Base-by-base conservation (phyloP, 2,888 invertebrate genomes). In the Lepeophtheirus nordmannii region DNA sequence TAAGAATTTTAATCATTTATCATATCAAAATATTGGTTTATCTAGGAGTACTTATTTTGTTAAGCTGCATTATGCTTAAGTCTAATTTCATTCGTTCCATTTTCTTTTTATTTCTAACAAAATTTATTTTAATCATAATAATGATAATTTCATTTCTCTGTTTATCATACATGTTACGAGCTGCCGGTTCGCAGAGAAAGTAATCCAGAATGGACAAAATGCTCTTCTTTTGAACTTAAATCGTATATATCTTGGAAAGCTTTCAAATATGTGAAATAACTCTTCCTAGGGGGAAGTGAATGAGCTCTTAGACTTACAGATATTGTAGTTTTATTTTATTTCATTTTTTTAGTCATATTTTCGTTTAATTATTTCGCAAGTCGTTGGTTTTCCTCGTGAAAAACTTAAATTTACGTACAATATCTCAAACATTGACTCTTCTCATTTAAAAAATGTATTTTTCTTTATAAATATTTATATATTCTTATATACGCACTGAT, bases 1-100 rank as follows among this genome's bases (percentile, higher is more conserved):
- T 85, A 75, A 74, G 74, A 58, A 58, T 17, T 14, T 14, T 7
- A 23, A 20, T 58, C n/a, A 56, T 58, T 53, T 20, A 58, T 12
- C 10, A n/a, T n/a, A n/a, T n/a, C 9, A 38, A 40, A 53, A 1
- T n/a, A 62, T 20, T 56, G 14, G 37, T 56, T 12, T 17, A 53
- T n/a, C 5, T 5, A n/a, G 17, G 17, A 53, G 3, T 3, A 17
- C 53, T 17, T 53, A 3, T 53, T 53, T 17, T n/a, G 1, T 5
- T 53, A n/a, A 3, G 8, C 1, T 53, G 53, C 53, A 53, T 17
- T 17, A 20, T 14, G 23, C 14, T 58, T 9, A 23, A 23, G 23
- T 22, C 20, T 20, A 7, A 58, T 14, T 58, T 14, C 58, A 58
- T n/a, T 58, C 14, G 1, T 14, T 22, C 53, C 53, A 8, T 53